These are phyloP conservation scores for Brachirus orientalis DNA, from an alignment of 2,113 vertebrate species.

Conservation along the genomic window DNA sequence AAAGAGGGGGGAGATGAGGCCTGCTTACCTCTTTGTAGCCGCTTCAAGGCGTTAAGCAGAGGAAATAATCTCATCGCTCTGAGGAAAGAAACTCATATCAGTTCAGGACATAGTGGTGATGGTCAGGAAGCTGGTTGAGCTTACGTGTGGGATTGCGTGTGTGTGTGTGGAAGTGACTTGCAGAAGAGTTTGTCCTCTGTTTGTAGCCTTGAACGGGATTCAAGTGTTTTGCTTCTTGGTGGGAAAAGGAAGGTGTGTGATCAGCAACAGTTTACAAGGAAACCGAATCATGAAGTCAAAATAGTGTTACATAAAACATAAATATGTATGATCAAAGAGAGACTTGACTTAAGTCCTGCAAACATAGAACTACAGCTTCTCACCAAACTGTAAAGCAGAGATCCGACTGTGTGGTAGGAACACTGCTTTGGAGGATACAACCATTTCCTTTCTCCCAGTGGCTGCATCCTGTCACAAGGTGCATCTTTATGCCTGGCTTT, in stretches of 20 bases:
- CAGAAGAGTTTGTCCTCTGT: constrained; percentile 20
- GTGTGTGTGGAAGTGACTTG: constrained; percentile 20
- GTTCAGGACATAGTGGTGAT: constrained; percentile 49
- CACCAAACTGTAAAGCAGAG: constrained; percentile 6
- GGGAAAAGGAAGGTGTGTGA: constrained; percentile 40
- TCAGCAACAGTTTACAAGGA: constrained; percentile 43
- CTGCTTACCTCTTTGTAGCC: constrained; percentile 59
- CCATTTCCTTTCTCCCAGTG: constrained; percentile 69
- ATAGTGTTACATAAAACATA: neutral
- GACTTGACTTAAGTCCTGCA: neutral
- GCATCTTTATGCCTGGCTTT: constrained; percentile 60
- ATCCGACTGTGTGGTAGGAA: constrained; percentile 35
- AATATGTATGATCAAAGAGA: neutral
- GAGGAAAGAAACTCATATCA: constrained; percentile 80
- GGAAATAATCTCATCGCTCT: constrained; percentile 79
- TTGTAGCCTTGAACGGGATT: constrained; percentile 51
- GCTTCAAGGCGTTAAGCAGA: constrained; percentile 76
- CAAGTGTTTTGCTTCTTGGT: constrained; percentile 62
- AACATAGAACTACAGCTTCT: neutral
- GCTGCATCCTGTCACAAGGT: constrained; percentile 79
- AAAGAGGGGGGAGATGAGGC: constrained; percentile 44
- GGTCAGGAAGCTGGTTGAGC: constrained; percentile 71
- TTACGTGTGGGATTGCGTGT: constrained; percentile 23
- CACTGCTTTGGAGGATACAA: constrained; percentile 66
- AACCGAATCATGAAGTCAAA: neutral